Evolutionary conservation across 1,140 invertebrate genomes (phyloP), one percentile per base, ranked within the genome.

Genomic region (Cotesia chilonis): DNA sequence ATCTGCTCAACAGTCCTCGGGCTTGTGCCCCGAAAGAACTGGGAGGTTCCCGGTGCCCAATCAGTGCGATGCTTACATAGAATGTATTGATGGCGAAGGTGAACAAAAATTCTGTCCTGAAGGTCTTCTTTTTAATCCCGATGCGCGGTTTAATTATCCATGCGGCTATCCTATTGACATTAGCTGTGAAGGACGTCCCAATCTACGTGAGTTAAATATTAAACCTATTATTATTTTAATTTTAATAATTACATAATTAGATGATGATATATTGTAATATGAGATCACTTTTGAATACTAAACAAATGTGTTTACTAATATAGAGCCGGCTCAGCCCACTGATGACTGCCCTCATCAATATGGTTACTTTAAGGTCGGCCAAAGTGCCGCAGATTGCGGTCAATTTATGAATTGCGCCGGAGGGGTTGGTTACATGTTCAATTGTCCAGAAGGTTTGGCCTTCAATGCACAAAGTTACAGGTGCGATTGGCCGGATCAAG

Each of bases 401-500:
- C 88, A 92, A 75, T 97, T 96, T 81, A 93, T 93, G 85, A 95
- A 94, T 77, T 97, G 95, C 79, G 93, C 92, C 0, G 90, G 91
- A 55, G 95, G 95, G 7, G 86, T 88, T 1, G 90, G 89, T 4
- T 91, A 89, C 76, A 80, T 89, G 7, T 90, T 89, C 77, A 88
- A 90, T 12, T 96, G 94, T 80, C 93, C 94, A 0, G 94, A 95
- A 82, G 95, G 95, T 17, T 85, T 97, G 12, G 94, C 95, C 4
- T 97, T 94, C 83, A 94, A 93, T 80, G 86, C 91, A 5, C 89
- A 92, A 60, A 91, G 85, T 2, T 93, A 94, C 77, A 89, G 92
- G 47, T 96, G 95, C 81, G 94, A 96, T 74, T 97, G 95, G 95
- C 94, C 94, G 1, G 94, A 95, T 86, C 89, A 93, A 76, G 94